Evolutionary conservation across 2,888 invertebrate species (phyloP).

Genomic region (Sarcophaga variegata): DNA sequence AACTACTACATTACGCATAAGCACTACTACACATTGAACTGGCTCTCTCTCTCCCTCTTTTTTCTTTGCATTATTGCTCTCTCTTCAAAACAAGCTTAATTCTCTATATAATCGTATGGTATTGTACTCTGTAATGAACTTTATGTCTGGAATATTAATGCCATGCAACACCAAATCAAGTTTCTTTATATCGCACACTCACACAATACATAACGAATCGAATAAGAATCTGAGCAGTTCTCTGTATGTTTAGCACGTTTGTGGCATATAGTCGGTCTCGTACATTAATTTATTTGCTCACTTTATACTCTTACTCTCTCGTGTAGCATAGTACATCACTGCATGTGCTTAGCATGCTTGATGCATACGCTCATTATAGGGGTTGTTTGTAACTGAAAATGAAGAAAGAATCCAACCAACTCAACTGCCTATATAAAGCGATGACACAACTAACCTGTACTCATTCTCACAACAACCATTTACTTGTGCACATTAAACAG

Average conservation of each 20-base stretch:
- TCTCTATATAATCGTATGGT: neutral
- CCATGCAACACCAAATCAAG: neutral
- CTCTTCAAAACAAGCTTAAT: neutral
- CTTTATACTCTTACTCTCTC: neutral
- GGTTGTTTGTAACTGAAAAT: constrained; percentile 65
- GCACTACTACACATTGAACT: neutral
- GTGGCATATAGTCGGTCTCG: neutral
- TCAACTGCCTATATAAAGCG: constrained; percentile 65
- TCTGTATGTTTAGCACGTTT: neutral
- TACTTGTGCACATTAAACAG: constrained; percentile 49
- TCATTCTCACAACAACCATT: constrained; percentile 64
- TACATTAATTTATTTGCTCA: neutral
- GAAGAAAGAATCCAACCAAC: constrained; percentile 36
- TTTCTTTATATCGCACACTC: neutral
- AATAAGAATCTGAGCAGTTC: no score
- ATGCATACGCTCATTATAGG: constrained; percentile 60
- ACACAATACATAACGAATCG: neutral
- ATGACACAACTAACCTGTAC: constrained; percentile 47
- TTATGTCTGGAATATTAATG: constrained; percentile 17
- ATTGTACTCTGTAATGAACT: neutral
- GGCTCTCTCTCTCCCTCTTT: neutral
- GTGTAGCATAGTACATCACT: neutral
- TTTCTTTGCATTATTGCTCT: constrained; percentile 3
- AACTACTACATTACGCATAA: constrained; percentile 66
- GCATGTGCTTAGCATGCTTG: constrained; percentile 32